Evolutionary conservation across 2,113 vertebrate genomes (phyloP).

Genomic region (Excalfactoria chinensis): DNA sequence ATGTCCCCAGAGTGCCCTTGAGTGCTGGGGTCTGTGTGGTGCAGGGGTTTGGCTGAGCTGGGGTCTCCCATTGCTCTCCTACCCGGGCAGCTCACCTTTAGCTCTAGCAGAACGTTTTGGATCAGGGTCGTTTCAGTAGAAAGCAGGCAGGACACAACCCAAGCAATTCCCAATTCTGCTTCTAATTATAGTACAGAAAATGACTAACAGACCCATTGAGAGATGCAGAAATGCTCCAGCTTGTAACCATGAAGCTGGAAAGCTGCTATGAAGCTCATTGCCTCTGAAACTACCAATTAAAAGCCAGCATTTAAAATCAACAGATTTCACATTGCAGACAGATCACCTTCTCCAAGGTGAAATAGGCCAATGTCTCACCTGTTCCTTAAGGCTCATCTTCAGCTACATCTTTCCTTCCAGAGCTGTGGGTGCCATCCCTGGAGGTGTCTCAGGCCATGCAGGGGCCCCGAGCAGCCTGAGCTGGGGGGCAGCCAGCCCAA

Average conservation of each 20-base stretch:
- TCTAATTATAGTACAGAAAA: conserved; percentile 12
- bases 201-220: not conserved
- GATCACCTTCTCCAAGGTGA: not conserved
- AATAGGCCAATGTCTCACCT: not conserved
- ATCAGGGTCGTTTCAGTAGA: conserved; percentile 2
- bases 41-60: not conserved
- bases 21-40: not conserved
- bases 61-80: not conserved
- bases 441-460: too few species aligned
- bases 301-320: not conserved
- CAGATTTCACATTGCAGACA: not conserved
- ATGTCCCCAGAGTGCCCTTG: not conserved
- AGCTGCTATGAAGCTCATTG: not conserved
- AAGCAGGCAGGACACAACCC: not conserved
- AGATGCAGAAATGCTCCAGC: not conserved
- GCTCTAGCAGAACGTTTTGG: not conserved
- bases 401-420: not conserved
- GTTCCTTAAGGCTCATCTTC: not conserved
- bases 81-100: not conserved
- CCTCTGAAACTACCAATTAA: not conserved
- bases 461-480: too few species aligned
- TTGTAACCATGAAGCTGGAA: not conserved
- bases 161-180: not conserved
- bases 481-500: too few species aligned
- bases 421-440: too few species aligned